Evolutionary conservation across 1,140 invertebrate species (phyloP).

Genomic region (Ips nitidus): DNA sequence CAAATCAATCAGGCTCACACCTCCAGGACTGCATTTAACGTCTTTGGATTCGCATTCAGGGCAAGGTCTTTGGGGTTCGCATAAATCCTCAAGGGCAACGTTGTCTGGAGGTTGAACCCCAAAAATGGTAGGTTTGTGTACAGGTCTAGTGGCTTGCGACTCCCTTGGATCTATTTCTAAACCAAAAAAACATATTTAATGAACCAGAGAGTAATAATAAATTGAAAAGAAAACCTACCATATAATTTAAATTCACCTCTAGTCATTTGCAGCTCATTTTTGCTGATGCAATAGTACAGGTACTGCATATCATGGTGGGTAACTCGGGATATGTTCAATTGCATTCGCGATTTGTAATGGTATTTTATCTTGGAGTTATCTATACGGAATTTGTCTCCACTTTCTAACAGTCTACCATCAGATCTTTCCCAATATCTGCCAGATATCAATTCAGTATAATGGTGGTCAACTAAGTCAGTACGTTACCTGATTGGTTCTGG

Average conservation of each 20-base stretch:
- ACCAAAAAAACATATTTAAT: slow-evolving; percentile 25
- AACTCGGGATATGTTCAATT: slow-evolving; percentile 71
- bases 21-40: slow-evolving; percentile 57
- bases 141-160: slow-evolving; percentile 46
- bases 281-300: slow-evolving; percentile 79
- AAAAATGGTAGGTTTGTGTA: slow-evolving; percentile 52
- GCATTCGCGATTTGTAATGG: slow-evolving; percentile 62
- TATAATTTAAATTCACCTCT: slow-evolving; percentile 73
- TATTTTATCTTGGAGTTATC: slow-evolving; percentile 56
- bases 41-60: slow-evolving; percentile 60
- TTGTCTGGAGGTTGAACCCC: slow-evolving; percentile 59
- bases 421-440: slow-evolving; percentile 75
- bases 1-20: slow-evolving; percentile 58
- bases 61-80: slow-evolving; percentile 60
- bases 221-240: slow-evolving; percentile 57
- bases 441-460: slow-evolving; percentile 1
- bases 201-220: neutral
- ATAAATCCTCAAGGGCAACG: slow-evolving; percentile 63
- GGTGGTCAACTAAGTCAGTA: neutral
- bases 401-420: slow-evolving; percentile 73
- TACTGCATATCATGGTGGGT: slow-evolving; percentile 65
- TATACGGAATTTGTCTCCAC: slow-evolving; percentile 68
- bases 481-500: slow-evolving; percentile 73
- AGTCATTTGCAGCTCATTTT: slow-evolving; percentile 76
- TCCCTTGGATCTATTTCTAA: slow-evolving; percentile 56